Evolutionary conservation across 1,140 invertebrate species (phyloP).

Genomic region (Orchesella cincta): DNA sequence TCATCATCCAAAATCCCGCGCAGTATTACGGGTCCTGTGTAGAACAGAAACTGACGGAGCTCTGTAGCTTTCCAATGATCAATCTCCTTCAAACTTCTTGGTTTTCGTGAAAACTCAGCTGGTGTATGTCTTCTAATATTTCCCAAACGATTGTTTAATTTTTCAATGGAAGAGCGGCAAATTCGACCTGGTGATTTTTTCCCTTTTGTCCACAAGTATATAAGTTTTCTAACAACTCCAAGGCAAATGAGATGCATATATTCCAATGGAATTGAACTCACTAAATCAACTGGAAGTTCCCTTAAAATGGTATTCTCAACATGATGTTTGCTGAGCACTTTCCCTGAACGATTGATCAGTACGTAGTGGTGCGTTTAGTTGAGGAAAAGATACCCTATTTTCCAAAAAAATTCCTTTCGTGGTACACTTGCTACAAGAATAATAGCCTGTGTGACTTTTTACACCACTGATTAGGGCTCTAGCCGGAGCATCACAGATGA

Average conservation of each 20-base stretch:
- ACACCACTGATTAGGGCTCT: conserved; percentile 50
- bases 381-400: conserved; percentile 36
- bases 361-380: conserved; percentile 33
- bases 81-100: conserved; percentile 33
- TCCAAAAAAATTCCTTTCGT: conserved; percentile 32
- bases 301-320: neutral
- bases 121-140: conserved; percentile 13
- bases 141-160: conserved; percentile 8
- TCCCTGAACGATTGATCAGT: conserved; percentile 50
- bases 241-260: conserved; percentile 52
- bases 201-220: conserved; percentile 51
- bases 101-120: conserved; percentile 40
- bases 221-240: conserved; percentile 51
- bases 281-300: conserved; percentile 31
- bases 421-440: conserved; percentile 52
- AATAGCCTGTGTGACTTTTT: conserved; percentile 52
- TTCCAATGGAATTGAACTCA: conserved; percentile 52
- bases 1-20: conserved; percentile 3
- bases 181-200: conserved; percentile 32
- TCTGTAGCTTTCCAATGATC: conserved; percentile 46
- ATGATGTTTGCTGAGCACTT: too few relatives aligned
- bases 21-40: conserved; percentile 36
- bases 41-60: conserved; percentile 42
- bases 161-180: neutral
- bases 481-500: conserved; percentile 54